Conservation (phyloP, 35 echinoderm and acorn worm species). For the Apostichopus japonicus region DNA sequence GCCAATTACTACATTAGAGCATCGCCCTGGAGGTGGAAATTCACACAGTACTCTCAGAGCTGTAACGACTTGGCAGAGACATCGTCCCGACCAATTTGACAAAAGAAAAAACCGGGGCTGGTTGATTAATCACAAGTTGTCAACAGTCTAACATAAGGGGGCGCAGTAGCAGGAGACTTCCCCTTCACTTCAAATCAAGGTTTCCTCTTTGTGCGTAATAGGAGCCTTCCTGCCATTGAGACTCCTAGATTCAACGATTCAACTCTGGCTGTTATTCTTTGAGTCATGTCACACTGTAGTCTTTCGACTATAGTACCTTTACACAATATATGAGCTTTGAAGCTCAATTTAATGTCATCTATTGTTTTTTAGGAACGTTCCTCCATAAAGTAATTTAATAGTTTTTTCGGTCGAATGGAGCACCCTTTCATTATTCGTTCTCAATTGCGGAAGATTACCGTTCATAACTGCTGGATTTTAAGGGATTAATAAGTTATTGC, state of each 20-base stretch:
- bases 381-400: no score
- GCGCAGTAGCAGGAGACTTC: constrained; percentile 4
- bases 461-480: no score
- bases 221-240: constrained; percentile 9
- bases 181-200: constrained; percentile 21
- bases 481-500: no score
- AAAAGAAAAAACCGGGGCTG: not conserved
- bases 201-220: constrained; percentile 22
- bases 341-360: no score
- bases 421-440: no score
- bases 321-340: not conserved
- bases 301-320: not conserved
- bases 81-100: not conserved
- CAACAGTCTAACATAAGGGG: not conserved
- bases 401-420: no score
- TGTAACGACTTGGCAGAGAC: not conserved
- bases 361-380: no score
- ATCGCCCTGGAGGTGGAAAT: no score
- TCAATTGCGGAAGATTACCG: no score
- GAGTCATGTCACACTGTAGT: not conserved
- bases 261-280: not conserved
- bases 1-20: no score
- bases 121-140: constrained; percentile 29
- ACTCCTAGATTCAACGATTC: not conserved
- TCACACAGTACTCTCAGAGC: no score